Evolutionary conservation across 2,888 invertebrate genomes (phyloP), one percentile per base, ranked within the genome.

Genomic region (Euzophera pinguis): DNA sequence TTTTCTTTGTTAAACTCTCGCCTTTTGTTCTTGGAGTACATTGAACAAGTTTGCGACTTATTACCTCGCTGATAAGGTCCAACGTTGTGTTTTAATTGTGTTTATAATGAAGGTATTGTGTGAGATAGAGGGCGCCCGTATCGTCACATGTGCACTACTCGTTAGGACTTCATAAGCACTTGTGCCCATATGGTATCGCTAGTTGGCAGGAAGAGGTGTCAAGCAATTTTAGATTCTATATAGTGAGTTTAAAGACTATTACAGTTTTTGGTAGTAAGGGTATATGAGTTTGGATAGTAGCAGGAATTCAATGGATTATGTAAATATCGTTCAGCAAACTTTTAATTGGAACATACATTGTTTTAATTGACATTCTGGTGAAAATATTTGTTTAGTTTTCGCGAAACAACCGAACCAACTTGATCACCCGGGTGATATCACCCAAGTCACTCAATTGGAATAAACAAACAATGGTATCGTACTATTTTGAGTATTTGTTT

Each of bases 1-100:
- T 75, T 73, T 80, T 77, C 79, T 81, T 81, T 81, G 78, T 81
- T 65, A 65, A 76, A 75, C 72, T 69, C 60, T 69, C 60, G 42
- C 59, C 70, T 65, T 70, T 72, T 77, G 73, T 69, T 68, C 59
- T 43, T 53, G 56, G 53, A 60, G 56, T 51, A 56, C 37, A 61
- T 62, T 66, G 61, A 64, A 59, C 60, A 61, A 78, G 59, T 73
- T 69, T 64, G 58, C 60, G 64, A 67, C 75, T 74, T 81, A 73
- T 57, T 57, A 55, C 60, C 55, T 55, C 13, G 50, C 2, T 48
- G 62, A 73, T 81, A 81, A 69, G 69, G 74, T 70, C 64, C 59
- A 65, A 65, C 71, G 58, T 74, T 55, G 63, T 62, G 65, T 62
- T 68, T 70, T 58, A 63, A 61, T 65, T 60, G 64, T 61, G 65